Base-by-base conservation (phyloP, 2,113 vertebrate genomes). In the Speoplatyrhinus poulsoni region DNA sequence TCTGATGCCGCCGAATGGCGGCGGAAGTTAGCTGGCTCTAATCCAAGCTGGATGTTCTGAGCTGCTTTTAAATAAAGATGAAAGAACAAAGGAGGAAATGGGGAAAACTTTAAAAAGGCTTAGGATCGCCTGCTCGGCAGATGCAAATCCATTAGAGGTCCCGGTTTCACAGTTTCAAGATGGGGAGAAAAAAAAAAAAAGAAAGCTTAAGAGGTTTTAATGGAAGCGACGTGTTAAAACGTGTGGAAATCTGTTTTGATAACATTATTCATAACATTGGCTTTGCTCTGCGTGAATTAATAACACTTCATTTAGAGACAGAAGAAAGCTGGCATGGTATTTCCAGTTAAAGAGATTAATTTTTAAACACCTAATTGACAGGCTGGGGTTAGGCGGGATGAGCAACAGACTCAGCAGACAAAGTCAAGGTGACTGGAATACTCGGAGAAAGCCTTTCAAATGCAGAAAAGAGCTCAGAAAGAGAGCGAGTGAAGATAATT, bases 331-430 rank as follows among this genome's bases (percentile, higher is more conserved):
- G 89, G 90, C 90, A 84, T 90, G 90, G 89, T 91, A 88, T 93
- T 93, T 93, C 85, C 92, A 92, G 92, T 91, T 93, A 93, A 93
- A 93, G 92, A 93, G 91, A 93, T 94, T 93, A 92, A 93, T 93
- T 94, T 93, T 93, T 92, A 93, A 93, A 93, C 91, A 92, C 90
- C 92, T 93, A 93, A 93, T 93, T 93, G 92, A 92, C 92, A 89
- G 91, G 89, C 90, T 60, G 82, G 92, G 92, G 90, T 93, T 91
- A 88, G 89, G 83, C 82, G 76, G 91, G 92, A 93, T 93, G 92
- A 94, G 91, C 90, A 91, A 92, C 89, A 90, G 77, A 90, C 85
- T 82, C 76, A 89, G 80, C 77, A 74, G 84, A 88, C 93, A 93
- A 93, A 92, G 92, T 93, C 92, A 93, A 94, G 92, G 92, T 93